phyloP scores from a whole-genome alignment of 1,140 invertebrate genomes.

The Elysia chlorotica region DNA sequence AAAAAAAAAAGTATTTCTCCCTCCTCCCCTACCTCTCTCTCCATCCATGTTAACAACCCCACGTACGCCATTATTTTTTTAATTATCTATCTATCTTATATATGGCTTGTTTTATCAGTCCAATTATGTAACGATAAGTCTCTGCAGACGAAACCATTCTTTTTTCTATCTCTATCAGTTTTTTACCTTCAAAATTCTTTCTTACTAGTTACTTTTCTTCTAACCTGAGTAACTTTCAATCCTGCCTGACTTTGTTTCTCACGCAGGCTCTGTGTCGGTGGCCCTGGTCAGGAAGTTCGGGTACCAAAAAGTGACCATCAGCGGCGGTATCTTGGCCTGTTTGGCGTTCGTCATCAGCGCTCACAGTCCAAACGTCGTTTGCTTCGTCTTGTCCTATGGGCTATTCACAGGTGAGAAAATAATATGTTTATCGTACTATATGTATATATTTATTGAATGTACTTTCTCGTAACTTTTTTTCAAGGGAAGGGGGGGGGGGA shows the following conservation, averaged over 20 bases:
- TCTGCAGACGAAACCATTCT: neutral
- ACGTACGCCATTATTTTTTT: neutral
- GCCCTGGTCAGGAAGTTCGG: neutral
- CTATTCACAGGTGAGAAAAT: conserved; percentile 8
- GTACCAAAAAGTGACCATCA: neutral
- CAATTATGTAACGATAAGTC: neutral
- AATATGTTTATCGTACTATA: too few relatives aligned
- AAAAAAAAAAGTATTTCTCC: neutral
- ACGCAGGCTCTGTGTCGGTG: conserved; percentile 10
- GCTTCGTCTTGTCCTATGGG: conserved; percentile 10
- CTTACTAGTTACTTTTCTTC: neutral
- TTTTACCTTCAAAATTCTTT: neutral
- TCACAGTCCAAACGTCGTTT: neutral
- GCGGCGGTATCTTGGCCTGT: conserved; percentile 6
- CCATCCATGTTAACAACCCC: neutral
- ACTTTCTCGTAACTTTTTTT: too few relatives aligned
- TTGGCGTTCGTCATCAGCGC: conserved; percentile 1
- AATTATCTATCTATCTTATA: neutral
- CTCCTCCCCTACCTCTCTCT: neutral
- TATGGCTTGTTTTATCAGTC: neutral
- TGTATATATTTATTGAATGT: too few relatives aligned
- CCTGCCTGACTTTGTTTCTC: neutral
- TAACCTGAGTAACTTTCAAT: neutral
- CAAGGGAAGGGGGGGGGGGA: too few relatives aligned
- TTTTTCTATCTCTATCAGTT: neutral